Evolutionary conservation across 2,888 invertebrate genomes (phyloP), one percentile per base, ranked within the genome.

Genomic region (Apotomis capreana): DNA sequence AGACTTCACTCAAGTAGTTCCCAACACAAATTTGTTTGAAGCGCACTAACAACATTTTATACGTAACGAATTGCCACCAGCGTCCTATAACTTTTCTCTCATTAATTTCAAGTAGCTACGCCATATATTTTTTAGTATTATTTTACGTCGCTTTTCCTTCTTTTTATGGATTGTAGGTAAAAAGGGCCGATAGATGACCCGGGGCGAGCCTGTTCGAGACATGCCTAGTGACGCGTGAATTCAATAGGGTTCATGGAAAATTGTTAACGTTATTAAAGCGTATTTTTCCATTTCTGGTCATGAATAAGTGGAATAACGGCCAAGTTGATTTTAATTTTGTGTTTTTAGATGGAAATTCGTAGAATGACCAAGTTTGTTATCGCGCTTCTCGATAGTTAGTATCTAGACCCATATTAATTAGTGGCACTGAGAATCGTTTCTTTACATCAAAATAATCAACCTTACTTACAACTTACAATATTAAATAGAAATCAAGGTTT

Each of bases 31-130:
- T 64, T 64, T 40, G 49, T 15, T 62, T 36, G 36, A n/a, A 64
- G 26, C 57, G 63, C 69, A 62, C 61, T 62, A 62, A 44, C 61
- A 60, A 55, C 44, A 68, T 68, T 63, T 62, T 55, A 69, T 63
- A 44, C 46, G 46, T 26, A 65, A 57, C 37, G 37, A 69, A 69
- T 63, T 69, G 69, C 69, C 69, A 51, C 37, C 57, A 40, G 36
- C 49, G 57, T 37, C 57, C 69, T 37, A 57, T 69, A 70, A 58
- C 64, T 64, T 70, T 69, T 59, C 64, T 58, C 63, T 69, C 62
- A 63, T 69, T 69, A 62, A 69, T 69, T 62, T 69, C 51, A 69
- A 65, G 62, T 57, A 57, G 69, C 55, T 44, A 59, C 12, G 46
- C 46, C 37, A 54, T 70, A 46, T 70, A 46, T 64, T 70, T 70